Evolutionary conservation across 2,888 invertebrate species (phyloP).

Genomic region (Sthenelais limicola): DNA sequence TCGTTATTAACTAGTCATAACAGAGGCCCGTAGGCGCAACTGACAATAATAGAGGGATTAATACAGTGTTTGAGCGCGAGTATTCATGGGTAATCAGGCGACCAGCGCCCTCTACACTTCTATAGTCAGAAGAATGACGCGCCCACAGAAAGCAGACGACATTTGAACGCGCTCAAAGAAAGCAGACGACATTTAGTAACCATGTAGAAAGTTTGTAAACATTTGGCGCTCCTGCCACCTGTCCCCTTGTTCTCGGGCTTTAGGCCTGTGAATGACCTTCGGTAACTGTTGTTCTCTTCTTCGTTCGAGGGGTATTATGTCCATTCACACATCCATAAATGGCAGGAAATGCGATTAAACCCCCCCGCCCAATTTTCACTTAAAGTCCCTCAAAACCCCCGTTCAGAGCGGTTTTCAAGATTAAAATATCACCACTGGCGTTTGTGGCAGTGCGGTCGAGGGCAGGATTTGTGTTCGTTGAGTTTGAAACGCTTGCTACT

Average conservation of each 20-base stretch:
- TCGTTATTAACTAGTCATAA: conserved; percentile 37
- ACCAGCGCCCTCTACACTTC: conserved; percentile 6
- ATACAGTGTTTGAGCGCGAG: conserved; percentile 17
- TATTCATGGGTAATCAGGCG: conserved; percentile 35
- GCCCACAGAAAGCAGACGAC: conserved; percentile 15
- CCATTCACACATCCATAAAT: background rate
- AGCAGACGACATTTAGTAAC: conserved; percentile 23
- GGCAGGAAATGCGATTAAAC: conserved; percentile 11
- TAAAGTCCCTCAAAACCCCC: too few relatives aligned
- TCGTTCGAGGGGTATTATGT: background rate
- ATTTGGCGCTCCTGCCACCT: conserved; percentile 12
- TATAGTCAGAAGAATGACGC: too few relatives aligned
- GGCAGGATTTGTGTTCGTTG: too few relatives aligned
- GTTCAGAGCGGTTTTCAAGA: too few relatives aligned
- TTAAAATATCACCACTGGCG: too few relatives aligned
- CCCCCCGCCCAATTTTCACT: too few relatives aligned
- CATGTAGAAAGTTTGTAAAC: conserved; percentile 33
- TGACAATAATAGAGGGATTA: conserved; percentile 16
- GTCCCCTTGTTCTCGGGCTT: conserved; percentile 25
- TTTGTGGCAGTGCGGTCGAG: too few relatives aligned
- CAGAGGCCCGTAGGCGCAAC: conserved; percentile 21
- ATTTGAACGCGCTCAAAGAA: too few relatives aligned
- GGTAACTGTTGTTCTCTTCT: background rate
- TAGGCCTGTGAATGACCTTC: conserved; percentile 29
- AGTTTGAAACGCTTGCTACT: too few relatives aligned